These are phyloP conservation scores for fruit fly (Drosophila melanogaster) DNA, from an alignment of 1,140 invertebrate genomes.

Conservation along the genomic window Release_6_plus_ISO1_MT NT_037436.4:16643001-16643500, in stretches of 20 bases:
- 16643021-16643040: slow-evolving; percentile 49
- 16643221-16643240: no score
- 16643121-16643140: no score
- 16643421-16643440: slow-evolving; percentile 14
- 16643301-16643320: no score
- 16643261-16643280: not conserved
- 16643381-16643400: not conserved
- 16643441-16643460: slow-evolving; percentile 37
- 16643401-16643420: not conserved
- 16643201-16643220: no score
- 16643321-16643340: no score
- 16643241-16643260: not conserved
- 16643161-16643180: no score
- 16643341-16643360: not conserved
- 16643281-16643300: not conserved
- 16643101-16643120: no score
- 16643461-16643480: slow-evolving; percentile 31
- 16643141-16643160: no score
- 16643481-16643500: slow-evolving; percentile 46
- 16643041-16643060: slow-evolving; percentile 8
- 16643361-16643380: not conserved
- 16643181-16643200: no score
- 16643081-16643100: not conserved
- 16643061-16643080: not conserved
- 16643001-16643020: slow-evolving; percentile 55